Base-by-base conservation (phyloP, 2,888 invertebrate species). In the Bembecia ichneumoniformis region DNA sequence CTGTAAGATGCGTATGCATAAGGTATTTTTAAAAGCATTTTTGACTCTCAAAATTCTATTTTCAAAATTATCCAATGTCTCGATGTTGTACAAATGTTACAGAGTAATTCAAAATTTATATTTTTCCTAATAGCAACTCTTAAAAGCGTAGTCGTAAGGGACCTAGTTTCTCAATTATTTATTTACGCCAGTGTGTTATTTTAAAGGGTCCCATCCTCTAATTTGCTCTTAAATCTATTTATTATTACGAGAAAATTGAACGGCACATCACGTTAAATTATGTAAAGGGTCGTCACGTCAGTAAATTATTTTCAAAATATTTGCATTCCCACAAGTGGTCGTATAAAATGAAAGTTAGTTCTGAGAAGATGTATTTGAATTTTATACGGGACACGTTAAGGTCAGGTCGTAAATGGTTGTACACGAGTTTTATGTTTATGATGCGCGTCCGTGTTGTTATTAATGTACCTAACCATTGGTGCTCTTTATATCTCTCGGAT, bases 341-440 rank as follows among this genome's bases (percentile, higher is more conserved):
- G 40, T 40, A 68, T 70, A 66, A 64, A 71, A 68, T 58, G 63
- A 65, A 66, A 69, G 67, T 68, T 62, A 58, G 64, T 74, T 74
- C 67, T 55, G 52, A 60, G 68, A 66, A 75, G 66, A 64, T 59
- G 55, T 64, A 64, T 70, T 44, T 68, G 58, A 63, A 64, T 59
- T 46, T 13, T 44, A 47, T 59, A 55, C 51, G 51, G 52, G 56
- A 52, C 56, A 56, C 53, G 54, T 57, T 56, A 58, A 59, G 62
- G 62, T 54, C 58, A 57, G 61, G 52, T 59, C 61, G 62, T 63
- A 64, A 62, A 68, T 44, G 44, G 44, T 15, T 44, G 15, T 44
- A 53, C 46, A 62, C 68, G 62, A 63, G 67, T 73, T 75, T 74
- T 72, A 74, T 67, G 69, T 67, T 73, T 70, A 72, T 72, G 68